Base-by-base conservation (phyloP, 2,888 invertebrate species). In the Agrilus cyanescens region DNA sequence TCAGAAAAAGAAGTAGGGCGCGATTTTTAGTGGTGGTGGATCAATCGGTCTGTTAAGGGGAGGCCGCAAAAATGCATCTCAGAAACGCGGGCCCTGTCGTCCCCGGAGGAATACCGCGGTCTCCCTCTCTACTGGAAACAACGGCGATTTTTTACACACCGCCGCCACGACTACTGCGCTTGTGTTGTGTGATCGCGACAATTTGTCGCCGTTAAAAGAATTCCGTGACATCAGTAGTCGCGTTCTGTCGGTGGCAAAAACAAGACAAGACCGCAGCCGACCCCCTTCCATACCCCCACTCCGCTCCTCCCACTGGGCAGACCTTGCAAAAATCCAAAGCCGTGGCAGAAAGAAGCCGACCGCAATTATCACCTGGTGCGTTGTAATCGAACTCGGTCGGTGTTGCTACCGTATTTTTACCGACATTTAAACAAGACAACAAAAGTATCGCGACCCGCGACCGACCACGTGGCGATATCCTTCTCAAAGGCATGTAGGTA, bases 231-330 rank as follows among this genome's bases (percentile, higher is more conserved):
- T 66, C 66, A 61, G 63, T 59, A 66, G 66, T 66, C 63, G 66
- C 65, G 66, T 63, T 61, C 64, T 61, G 62, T 57, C 65, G 61
- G 63, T 61, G 64, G 65, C 64, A 67, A 66, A 65, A 66, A 66
- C 65, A 64, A 59, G 61, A 61, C 61, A 58, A 58, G 60, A 60
- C 65, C 62, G 60, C 63, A 58, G 56, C 55, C 48, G 48, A 54
- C 60, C 54, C 62, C 57, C 57, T 57, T 56, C 52, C 57, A 66
- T 69, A 69, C 68, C 72, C 68, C 68, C 62, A 66, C 66, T 67
- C 67, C 72, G 74, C 68, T 69, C 73, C 74, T 74, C 74, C 74
- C 75, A 74, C 72, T 69, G 73, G 61, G 58, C 60, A 55, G 70
- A 71, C 67, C 72, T 73, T 74, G 65, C 65, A 65, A 66, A 66